Evolutionary conservation across 2,797 vertebrate species (phyloP), one percentile per base, ranked within the genome.

Genomic region (Pogonophryne albipinna): DNA sequence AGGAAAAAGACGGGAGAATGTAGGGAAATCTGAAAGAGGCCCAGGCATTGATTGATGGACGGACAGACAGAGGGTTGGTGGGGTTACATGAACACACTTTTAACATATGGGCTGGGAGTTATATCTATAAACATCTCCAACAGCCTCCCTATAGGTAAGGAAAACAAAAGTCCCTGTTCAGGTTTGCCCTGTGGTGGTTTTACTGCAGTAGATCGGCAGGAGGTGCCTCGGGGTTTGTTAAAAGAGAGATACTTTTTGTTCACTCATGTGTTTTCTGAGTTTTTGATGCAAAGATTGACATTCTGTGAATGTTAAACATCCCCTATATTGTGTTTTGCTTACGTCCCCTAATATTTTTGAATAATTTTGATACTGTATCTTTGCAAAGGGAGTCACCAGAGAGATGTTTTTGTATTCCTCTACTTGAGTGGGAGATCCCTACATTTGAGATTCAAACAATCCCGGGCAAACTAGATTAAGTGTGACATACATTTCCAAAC

Each of bases 21-120:
- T 34, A 61, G 41, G 56, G 62, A 53, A 56, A 38, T 19, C 66
- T 75, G 50, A 69, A 41, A 75, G 52, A 66, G 63, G n/a, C 56
- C 15, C 41, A 31, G 12, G 3, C 50, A 44, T 44, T 69, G 58
- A 74, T 52, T 34, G 53, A 74, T 58, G 61, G 38, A 31, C 27
- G 49, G 19, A 19, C 63, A 55, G 46, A 67, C 42, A 15, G 10
- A 9, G 11, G 10, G 16, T 38, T 71, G 1, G 47, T 74, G 53
- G 1, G 16, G 16, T 60, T 50, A 57, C 10, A 80, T 45, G 42
- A 63, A 34, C 1, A 0, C 31, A 66, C 10, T 27, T 59, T 50
- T 19, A 44, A 10, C 71, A n/a, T 50, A 55, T 51, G 14, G 76
- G 34, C 38, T 41, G 27, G 46, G 56, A 52, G 51, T 63, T 17